These are phyloP conservation scores for Myanophis thanlyinensis DNA, from an alignment of 2,113 vertebrate species.

Conservation along the genomic window DNA sequence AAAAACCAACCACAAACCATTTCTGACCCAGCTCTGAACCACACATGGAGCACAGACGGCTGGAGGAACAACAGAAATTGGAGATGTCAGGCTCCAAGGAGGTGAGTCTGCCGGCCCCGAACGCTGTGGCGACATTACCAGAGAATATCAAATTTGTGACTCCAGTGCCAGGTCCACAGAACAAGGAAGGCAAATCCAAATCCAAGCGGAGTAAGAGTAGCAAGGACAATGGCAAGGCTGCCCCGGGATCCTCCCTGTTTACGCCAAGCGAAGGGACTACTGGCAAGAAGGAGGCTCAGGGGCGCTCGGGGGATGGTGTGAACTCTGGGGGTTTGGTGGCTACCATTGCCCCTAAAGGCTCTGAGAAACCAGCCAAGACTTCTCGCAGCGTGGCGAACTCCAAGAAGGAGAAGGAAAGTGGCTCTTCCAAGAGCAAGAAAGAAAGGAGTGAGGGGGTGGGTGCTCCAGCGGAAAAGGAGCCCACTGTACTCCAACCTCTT, in stretches of 20 bases:
- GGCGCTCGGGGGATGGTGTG: constrained; percentile 83
- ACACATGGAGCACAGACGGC: too few species aligned
- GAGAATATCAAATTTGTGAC: constrained; percentile 99
- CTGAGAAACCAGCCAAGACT: constrained; percentile 88
- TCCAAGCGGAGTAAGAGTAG: constrained; percentile 97
- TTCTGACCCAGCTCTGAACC: too few species aligned
- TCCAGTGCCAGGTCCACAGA: constrained; percentile 92
- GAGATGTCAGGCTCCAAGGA: constrained; percentile 99
- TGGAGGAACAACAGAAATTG: constrained; percentile 96
- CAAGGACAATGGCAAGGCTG: constrained; percentile 93
- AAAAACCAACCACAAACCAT: too few species aligned
- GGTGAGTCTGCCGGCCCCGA: constrained; percentile 88
- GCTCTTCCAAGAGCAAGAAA: constrained; percentile 92
- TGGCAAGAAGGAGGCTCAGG: constrained; percentile 88
- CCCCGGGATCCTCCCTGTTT: constrained; percentile 78
- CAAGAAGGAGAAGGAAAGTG: constrained; percentile 94
- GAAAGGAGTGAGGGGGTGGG: constrained; percentile 88
- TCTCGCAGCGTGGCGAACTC: constrained; percentile 84
- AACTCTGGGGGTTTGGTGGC: constrained; percentile 75
- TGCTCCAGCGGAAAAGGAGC: constrained; percentile 85
- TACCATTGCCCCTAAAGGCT: constrained; percentile 80
- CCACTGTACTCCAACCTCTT: constrained; percentile 84
- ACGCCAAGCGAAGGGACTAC: constrained; percentile 77
- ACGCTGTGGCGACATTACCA: constrained; percentile 91
- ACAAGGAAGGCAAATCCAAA: constrained; percentile 99